phyloP scores from a whole-genome alignment of 2,888 invertebrate species.

The Pseudolycoriella hygida region DNA sequence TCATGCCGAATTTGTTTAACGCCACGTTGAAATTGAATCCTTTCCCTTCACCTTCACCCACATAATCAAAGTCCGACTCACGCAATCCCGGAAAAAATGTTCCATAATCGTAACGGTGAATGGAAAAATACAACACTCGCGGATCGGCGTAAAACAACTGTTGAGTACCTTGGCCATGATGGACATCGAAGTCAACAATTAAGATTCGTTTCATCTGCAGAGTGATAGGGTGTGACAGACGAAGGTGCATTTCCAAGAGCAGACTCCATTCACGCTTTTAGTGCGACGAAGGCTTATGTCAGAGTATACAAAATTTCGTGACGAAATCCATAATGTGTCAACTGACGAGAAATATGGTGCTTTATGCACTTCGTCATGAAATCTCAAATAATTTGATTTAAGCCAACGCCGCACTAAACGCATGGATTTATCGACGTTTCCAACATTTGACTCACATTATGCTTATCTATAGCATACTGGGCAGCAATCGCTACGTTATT shows the following conservation, averaged over 20 bases:
- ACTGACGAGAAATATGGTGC: too few relatives aligned
- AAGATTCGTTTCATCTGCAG: conserved; percentile 41
- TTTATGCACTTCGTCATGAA: too few relatives aligned
- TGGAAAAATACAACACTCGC: conserved; percentile 85
- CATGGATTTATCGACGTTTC: too few relatives aligned
- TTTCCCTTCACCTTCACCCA: conserved; percentile 55
- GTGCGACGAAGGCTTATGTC: too few relatives aligned
- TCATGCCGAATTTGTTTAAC: conserved; percentile 67
- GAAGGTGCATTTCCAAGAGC: too few relatives aligned
- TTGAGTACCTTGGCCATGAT: conserved; percentile 90
- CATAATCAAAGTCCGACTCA: conserved; percentile 74
- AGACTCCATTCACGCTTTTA: too few relatives aligned
- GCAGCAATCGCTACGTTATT: conserved; percentile 87
- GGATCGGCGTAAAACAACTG: conserved; percentile 76
- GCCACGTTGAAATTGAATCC: conserved; percentile 90
- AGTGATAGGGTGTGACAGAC: too few relatives aligned
- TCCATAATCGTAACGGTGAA: conserved; percentile 91
- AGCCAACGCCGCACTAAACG: too few relatives aligned
- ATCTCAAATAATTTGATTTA: too few relatives aligned
- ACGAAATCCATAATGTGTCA: too few relatives aligned
- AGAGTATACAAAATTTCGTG: too few relatives aligned
- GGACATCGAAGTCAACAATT: conserved; percentile 91
- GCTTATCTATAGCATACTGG: conserved; percentile 48
- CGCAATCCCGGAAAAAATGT: conserved; percentile 87
- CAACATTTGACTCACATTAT: too few relatives aligned